Evolutionary conservation across 1,140 invertebrate species (phyloP).

Genomic region (Heterodera carotae): DNA sequence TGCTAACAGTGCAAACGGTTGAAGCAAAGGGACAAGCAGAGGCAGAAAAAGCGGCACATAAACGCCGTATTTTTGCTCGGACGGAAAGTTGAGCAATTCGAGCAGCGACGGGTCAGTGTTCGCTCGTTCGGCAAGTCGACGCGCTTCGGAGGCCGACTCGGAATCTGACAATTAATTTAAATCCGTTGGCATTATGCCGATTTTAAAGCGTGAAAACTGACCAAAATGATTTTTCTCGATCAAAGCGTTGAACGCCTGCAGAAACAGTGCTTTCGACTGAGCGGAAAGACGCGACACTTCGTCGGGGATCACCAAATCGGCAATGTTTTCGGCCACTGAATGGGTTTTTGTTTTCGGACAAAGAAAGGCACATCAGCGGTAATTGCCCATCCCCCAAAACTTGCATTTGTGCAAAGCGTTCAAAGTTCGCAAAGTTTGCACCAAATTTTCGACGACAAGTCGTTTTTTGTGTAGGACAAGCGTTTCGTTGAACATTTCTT

Average conservation of each 20-base stretch:
- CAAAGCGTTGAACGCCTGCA: conserved; percentile 24
- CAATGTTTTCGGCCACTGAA: conserved; percentile 43
- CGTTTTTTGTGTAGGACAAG: conserved; percentile 12
- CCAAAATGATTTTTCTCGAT: conserved; percentile 6
- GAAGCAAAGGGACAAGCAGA: conserved; percentile 37
- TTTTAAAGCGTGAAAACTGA: background rate
- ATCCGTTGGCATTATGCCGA: conserved; percentile 11
- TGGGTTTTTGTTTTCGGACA: background rate
- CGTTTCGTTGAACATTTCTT: conserved; percentile 8
- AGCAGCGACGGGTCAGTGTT: conserved; percentile 42
- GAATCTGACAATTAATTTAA: conserved; percentile 31
- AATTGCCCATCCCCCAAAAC: background rate
- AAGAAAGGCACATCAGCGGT: too few relatives aligned
- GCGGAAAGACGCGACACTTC: conserved; percentile 38
- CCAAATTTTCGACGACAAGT: conserved; percentile 36
- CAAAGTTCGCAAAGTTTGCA: conserved; percentile 37
- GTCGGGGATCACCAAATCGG: conserved; percentile 42
- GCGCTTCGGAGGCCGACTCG: conserved; percentile 35
- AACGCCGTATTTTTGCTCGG: conserved; percentile 51
- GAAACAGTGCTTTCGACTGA: conserved; percentile 36
- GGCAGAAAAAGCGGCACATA: conserved; percentile 50
- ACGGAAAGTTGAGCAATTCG: conserved; percentile 48
- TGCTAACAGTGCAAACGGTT: conserved; percentile 8
- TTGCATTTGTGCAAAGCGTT: conserved; percentile 39
- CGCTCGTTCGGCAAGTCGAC: conserved; percentile 46